Conservation (phyloP, 2,113 vertebrate species). For the Cyprinodon brontotheroides region DNA sequence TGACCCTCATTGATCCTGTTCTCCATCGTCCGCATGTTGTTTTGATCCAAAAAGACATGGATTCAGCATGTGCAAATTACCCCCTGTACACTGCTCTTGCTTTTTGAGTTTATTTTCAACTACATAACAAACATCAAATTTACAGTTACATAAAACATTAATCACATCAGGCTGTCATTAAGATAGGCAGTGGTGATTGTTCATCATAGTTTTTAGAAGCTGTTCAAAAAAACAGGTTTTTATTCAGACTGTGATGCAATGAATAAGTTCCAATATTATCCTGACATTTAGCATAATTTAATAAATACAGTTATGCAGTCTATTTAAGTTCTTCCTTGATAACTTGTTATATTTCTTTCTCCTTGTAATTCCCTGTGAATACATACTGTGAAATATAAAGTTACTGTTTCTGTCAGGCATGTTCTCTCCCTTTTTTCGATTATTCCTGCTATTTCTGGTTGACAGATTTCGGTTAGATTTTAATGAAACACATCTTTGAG, state of each 20-base stretch:
- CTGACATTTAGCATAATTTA: background rate
- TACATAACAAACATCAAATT: background rate
- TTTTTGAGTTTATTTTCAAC: background rate
- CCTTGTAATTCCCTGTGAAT: slow-evolving; percentile 8
- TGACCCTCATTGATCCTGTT: background rate
- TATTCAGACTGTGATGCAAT: background rate
- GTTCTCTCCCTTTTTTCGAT: slow-evolving; percentile 33
- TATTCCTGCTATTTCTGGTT: slow-evolving; percentile 43
- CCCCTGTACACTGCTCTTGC: background rate
- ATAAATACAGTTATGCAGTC: background rate
- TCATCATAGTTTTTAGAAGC: no score
- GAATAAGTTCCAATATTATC: no score
- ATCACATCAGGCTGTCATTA: background rate
- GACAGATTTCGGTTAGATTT: slow-evolving; percentile 41
- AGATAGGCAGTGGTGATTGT: background rate
- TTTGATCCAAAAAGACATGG: background rate
- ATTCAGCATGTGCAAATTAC: background rate
- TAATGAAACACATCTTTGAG: slow-evolving; percentile 62
- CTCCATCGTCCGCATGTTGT: background rate
- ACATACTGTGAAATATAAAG: slow-evolving; percentile 16
- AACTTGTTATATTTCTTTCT: slow-evolving; percentile 7
- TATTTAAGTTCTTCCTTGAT: slow-evolving; percentile 1
- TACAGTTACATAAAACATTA: background rate
- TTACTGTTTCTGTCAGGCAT: slow-evolving; percentile 23
- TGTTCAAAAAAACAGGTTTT: no score